Evolutionary conservation across 64 coral and sea anemone genomes (phyloP).

Genomic region (Montipora capricornis): DNA sequence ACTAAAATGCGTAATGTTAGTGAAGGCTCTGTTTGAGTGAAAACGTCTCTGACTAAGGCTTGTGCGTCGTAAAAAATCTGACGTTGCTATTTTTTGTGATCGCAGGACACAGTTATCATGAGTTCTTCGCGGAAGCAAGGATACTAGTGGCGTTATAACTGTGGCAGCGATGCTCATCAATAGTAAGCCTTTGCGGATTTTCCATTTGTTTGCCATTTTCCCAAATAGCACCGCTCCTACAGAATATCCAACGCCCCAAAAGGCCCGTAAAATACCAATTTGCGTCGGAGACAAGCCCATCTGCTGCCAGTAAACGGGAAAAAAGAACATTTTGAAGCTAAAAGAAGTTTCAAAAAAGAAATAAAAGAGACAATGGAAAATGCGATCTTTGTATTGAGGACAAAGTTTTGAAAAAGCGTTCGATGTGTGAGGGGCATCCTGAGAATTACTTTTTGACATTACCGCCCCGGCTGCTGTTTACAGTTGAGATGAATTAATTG

Average conservation of each 20-base stretch:
- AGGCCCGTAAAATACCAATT: slow-evolving; percentile 24
- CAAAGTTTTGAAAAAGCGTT: neutral
- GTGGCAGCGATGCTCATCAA: slow-evolving; percentile 27
- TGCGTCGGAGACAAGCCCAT: slow-evolving; percentile 29
- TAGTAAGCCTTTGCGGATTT: slow-evolving; percentile 11
- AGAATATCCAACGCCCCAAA: slow-evolving; percentile 32
- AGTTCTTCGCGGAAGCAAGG: slow-evolving; percentile 27
- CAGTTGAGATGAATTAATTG: too few relatives aligned
- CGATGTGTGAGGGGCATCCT: neutral
- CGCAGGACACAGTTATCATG: neutral
- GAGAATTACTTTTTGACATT: neutral
- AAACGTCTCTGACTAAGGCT: neutral
- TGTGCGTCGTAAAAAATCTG: neutral
- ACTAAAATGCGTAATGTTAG: neutral
- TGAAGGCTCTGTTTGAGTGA: neutral
- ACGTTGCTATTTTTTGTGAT: too few relatives aligned
- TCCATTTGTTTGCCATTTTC: neutral
- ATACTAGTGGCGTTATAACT: slow-evolving; percentile 13
- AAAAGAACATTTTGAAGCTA: slow-evolving; percentile 37
- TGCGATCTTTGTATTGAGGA: neutral
- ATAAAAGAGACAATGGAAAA: slow-evolving; percentile 9
- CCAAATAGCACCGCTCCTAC: slow-evolving; percentile 5
- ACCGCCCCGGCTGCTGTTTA: neutral
- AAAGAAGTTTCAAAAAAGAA: slow-evolving; percentile 30
- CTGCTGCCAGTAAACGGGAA: slow-evolving; percentile 41